These are phyloP conservation scores for Bolinopsis microptera DNA, from an alignment of 37 sponge, comb jelly and placozoan species.

Conservation along the genomic window DNA sequence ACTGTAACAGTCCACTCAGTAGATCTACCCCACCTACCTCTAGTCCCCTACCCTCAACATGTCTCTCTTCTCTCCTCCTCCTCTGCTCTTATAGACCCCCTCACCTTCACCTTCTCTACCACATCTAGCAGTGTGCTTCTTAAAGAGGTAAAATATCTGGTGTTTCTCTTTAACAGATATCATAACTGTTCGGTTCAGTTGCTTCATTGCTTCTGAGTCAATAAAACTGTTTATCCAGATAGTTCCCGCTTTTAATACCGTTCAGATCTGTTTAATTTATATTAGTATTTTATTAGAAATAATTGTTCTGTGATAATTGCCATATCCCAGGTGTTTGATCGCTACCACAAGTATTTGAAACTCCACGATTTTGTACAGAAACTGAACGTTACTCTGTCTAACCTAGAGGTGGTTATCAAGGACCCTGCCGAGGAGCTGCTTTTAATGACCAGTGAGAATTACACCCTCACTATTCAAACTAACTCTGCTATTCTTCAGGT, in stretches of 20 bases:
- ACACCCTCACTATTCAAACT: background rate
- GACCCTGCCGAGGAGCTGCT: background rate
- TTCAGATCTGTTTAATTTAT: no score
- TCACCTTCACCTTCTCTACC: background rate
- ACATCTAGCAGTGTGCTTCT: background rate
- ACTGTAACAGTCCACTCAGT: background rate
- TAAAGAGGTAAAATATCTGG: conserved; percentile 30
- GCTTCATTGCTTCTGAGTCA: no score
- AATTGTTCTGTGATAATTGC: no score
- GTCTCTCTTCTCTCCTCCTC: background rate
- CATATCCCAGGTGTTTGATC: conserved; percentile 27
- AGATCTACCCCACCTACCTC: conserved; percentile 34
- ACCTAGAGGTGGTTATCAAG: background rate
- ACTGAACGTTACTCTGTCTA: background rate
- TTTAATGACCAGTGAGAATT: conserved; percentile 43
- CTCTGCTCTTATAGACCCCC: conserved; percentile 25
- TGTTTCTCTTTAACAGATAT: no score
- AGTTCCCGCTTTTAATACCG: no score
- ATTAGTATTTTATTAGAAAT: no score
- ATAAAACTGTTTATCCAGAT: no score
- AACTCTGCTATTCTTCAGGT: conserved; percentile 8
- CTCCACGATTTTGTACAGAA: conserved; percentile 32
- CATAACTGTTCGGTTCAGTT: no score
- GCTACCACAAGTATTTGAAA: conserved; percentile 29
- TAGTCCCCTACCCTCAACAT: conserved; percentile 51